Evolutionary conservation across 2,797 vertebrate species (phyloP).

Genomic region (Lateolabrax maculatus): DNA sequence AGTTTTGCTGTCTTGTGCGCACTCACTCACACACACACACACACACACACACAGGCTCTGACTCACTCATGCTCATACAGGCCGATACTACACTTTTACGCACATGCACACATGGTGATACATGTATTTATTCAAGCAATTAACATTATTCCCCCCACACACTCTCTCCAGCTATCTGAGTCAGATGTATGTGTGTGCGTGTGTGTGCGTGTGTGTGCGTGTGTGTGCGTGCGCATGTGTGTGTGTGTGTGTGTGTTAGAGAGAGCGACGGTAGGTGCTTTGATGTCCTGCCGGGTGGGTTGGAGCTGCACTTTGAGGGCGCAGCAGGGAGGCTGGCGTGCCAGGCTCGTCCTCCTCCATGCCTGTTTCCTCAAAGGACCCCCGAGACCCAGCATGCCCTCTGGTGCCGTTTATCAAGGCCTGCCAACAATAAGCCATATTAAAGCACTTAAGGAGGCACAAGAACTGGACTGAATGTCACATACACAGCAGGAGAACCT

Average conservation of each 20-base stretch:
- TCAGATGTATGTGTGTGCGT: conserved; percentile 51
- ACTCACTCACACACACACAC: conserved; percentile 1
- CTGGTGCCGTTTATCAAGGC: conserved; percentile 55
- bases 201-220: conserved; percentile 45
- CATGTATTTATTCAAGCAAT: conserved; percentile 35
- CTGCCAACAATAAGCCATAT: conserved; percentile 71
- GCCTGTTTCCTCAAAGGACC: conserved; percentile 66
- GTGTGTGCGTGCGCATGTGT: conserved; percentile 48
- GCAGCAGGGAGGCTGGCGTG: conserved; percentile 60
- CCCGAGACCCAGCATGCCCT: conserved; percentile 51
- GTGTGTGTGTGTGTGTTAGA: conserved; percentile 39
- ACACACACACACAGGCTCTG: too few relatives aligned
- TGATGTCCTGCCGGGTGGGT: conserved; percentile 72
- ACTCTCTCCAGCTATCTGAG: conserved; percentile 19
- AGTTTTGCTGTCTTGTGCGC: conserved; percentile 18
- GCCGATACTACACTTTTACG: background rate
- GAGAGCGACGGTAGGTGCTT: conserved; percentile 52
- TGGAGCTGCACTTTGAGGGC: conserved; percentile 53
- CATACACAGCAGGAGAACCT: conserved; percentile 56
- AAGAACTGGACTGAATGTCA: conserved; percentile 60
- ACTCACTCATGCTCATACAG: conserved; percentile 5
- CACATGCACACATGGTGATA: conserved; percentile 40
- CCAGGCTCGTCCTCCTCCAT: conserved; percentile 45
- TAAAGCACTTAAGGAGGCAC: conserved; percentile 65
- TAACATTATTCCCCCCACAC: conserved; percentile 22